Conservation (phyloP, 2,888 invertebrate genomes). For the Parnassius apollo region DNA sequence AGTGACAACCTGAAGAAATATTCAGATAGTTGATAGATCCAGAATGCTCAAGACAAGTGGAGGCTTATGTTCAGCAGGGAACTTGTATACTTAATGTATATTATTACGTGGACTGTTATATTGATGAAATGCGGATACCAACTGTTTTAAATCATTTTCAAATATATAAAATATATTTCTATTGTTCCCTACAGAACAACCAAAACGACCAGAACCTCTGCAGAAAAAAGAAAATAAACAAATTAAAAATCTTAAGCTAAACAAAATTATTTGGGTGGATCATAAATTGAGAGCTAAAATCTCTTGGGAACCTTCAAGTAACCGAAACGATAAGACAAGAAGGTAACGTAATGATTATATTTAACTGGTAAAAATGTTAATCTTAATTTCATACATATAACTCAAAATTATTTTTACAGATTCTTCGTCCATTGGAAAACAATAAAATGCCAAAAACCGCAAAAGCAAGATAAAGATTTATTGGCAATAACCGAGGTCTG, state of each 20-base stretch:
- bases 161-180: neutral
- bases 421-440: constrained; percentile 67
- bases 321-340: constrained; percentile 45
- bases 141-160: too few relatives aligned
- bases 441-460: constrained; percentile 56
- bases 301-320: constrained; percentile 58
- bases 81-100: too few relatives aligned
- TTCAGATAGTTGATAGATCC: too few relatives aligned
- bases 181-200: constrained; percentile 42
- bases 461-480: constrained; percentile 62
- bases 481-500: constrained; percentile 79
- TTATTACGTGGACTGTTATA: too few relatives aligned
- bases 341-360: constrained; percentile 31
- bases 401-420: constrained; percentile 42
- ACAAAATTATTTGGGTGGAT: constrained; percentile 67
- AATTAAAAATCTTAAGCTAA: constrained; percentile 58
- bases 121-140: too few relatives aligned
- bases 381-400: too few relatives aligned
- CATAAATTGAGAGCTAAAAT: constrained; percentile 65
- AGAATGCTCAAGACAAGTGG: too few relatives aligned
- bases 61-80: too few relatives aligned
- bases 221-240: constrained; percentile 44
- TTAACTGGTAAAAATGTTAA: too few relatives aligned
- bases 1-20: too few relatives aligned
- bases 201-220: constrained; percentile 49